phyloP scores from a whole-genome alignment of 53 echinoderm and acorn worm genomes.

The Echinarachnius parma region DNA sequence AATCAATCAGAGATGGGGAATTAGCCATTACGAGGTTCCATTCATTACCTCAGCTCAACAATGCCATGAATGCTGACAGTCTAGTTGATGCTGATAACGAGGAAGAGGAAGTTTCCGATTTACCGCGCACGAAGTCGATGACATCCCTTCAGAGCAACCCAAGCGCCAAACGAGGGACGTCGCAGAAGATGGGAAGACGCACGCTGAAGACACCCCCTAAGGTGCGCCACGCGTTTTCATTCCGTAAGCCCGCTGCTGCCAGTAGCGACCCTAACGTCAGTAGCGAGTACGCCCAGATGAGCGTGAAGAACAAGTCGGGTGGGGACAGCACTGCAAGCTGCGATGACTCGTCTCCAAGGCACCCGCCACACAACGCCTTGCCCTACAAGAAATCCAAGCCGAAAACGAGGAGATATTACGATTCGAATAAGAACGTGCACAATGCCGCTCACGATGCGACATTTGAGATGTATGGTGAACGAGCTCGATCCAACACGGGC shows the following conservation, averaged over 20 bases:
- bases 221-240: conserved; percentile 15
- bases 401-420: no score
- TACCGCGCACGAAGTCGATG: conserved; percentile 16
- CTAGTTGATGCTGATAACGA: not conserved
- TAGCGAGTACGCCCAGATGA: conserved; percentile 28
- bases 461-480: no score
- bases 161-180: conserved; percentile 22
- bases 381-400: no score
- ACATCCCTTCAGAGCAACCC: conserved; percentile 4
- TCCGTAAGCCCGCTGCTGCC: not conserved
- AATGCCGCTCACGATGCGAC: no score
- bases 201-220: conserved; percentile 16
- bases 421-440: no score
- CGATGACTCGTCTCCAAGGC: no score
- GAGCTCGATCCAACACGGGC: no score
- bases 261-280: conserved; percentile 20
- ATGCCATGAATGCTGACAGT: no score
- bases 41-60: no score
- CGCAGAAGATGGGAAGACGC: conserved; percentile 26
- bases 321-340: not conserved
- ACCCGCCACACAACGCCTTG: no score
- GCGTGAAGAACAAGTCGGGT: conserved; percentile 9
- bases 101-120: not conserved
- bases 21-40: conserved; percentile 1
- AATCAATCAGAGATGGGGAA: not conserved